phyloP scores from a whole-genome alignment of 2,888 invertebrate genomes.

The Cryptocheilus praepositus region DNA sequence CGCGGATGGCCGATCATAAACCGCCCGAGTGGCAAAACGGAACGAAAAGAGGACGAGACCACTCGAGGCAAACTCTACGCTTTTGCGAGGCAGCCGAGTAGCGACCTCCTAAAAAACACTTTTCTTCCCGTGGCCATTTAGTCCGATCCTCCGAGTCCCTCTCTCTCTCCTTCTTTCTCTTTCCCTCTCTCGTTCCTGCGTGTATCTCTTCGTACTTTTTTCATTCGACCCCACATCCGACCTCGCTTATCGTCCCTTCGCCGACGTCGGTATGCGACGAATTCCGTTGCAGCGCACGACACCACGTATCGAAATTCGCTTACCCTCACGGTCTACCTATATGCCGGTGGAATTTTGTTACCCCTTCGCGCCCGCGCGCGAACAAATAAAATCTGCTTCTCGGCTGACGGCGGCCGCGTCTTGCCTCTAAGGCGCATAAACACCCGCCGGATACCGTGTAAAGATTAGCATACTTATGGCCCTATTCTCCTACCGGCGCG shows the following conservation, averaged over 20 bases:
- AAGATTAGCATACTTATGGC: too few relatives aligned
- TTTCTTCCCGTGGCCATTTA: constrained; percentile 35
- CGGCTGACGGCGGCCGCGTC: too few relatives aligned
- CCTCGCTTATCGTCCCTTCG: not conserved
- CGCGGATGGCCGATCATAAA: constrained; percentile 30
- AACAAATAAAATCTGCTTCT: too few relatives aligned
- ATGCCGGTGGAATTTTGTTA: too few relatives aligned
- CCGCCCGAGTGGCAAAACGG: constrained; percentile 27
- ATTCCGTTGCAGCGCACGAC: too few relatives aligned
- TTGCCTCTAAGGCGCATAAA: too few relatives aligned
- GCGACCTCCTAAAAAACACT: constrained; percentile 39
- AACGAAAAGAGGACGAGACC: constrained; percentile 33
- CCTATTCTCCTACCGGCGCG: too few relatives aligned
- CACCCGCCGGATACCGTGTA: too few relatives aligned
- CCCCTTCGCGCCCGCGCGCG: not conserved
- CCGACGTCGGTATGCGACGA: too few relatives aligned
- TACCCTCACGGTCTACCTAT: too few relatives aligned
- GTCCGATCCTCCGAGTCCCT: constrained; percentile 1
- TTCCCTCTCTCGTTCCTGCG: constrained; percentile 15
- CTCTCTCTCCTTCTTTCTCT: not conserved
- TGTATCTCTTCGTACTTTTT: constrained; percentile 31
- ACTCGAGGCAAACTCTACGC: constrained; percentile 21
- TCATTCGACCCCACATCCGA: constrained; percentile 11
- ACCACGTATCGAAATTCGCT: too few relatives aligned
- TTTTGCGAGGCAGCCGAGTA: constrained; percentile 39